Evolutionary conservation across 2,113 vertebrate species (phyloP).

Genomic region (Taxidea taxus): DNA sequence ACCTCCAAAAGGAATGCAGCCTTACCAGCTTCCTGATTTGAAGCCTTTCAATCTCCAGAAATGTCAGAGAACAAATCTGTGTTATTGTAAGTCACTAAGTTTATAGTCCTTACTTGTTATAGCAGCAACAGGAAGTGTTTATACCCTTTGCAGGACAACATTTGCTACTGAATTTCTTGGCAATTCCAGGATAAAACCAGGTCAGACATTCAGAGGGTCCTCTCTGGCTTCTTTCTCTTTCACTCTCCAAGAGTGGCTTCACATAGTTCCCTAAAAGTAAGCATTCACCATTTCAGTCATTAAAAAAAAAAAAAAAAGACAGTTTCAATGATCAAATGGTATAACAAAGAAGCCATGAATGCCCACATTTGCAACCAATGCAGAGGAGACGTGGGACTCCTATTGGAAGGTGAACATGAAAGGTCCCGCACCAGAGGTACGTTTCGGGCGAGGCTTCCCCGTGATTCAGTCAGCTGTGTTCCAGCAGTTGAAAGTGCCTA

Average conservation of each 20-base stretch:
- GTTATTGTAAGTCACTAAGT: neutral
- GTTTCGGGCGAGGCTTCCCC: neutral
- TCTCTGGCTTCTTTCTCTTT: neutral
- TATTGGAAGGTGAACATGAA: neutral
- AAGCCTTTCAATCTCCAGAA: neutral
- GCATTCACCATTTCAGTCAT: neutral
- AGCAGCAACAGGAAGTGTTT: neutral
- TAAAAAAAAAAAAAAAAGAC: neutral
- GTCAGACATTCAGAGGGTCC: neutral
- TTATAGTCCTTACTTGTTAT: neutral
- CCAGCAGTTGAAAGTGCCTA: neutral
- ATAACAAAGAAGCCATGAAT: neutral
- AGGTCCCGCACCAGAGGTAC: no score
- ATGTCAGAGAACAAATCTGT: neutral
- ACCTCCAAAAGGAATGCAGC: accelerated
- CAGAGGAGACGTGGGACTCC: neutral
- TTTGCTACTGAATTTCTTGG: neutral
- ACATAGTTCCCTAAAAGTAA: neutral
- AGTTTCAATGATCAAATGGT: neutral
- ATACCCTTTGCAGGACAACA: neutral
- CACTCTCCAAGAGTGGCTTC: neutral
- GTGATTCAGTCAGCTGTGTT: neutral
- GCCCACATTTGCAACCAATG: neutral
- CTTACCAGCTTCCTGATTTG: neutral
- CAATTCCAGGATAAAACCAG: neutral